Percentiles rank a stretch among this genome's conserved stretches.
Conservation (phyloP, 2,888 invertebrate genomes). For the Panzeria rudis region DNA sequence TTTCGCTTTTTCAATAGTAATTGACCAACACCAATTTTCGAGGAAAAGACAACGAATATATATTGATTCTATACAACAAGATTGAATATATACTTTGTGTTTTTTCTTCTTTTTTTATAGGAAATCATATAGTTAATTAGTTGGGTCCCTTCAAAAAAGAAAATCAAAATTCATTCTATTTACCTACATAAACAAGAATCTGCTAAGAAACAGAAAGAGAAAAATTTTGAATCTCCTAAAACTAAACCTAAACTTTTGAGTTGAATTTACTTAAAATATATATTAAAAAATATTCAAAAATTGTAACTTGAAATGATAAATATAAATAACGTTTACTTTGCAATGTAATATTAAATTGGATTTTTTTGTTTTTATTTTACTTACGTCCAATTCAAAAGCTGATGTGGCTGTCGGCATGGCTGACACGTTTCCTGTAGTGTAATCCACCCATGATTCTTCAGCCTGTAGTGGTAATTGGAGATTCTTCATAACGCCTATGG, state of each 20-base stretch:
- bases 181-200: slow-evolving; percentile 27
- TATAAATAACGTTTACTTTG: slow-evolving; percentile 46
- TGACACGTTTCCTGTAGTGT: slow-evolving; percentile 91
- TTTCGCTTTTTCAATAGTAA: slow-evolving; percentile 14
- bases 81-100: slow-evolving; percentile 66
- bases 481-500: slow-evolving; percentile 94
- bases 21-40: slow-evolving; percentile 57
- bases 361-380: slow-evolving; percentile 72
- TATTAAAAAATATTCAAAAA: slow-evolving; percentile 20
- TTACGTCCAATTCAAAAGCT: slow-evolving; percentile 84
- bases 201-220: not conserved
- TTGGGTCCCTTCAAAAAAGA: slow-evolving; percentile 28
- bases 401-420: slow-evolving; percentile 87
- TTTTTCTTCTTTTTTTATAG: slow-evolving; percentile 31
- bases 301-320: slow-evolving; percentile 38
- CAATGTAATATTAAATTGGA: slow-evolving; percentile 15
- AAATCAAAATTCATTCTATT: slow-evolving; percentile 42
- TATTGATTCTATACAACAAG: slow-evolving; percentile 13
- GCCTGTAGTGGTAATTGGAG: slow-evolving; percentile 94
- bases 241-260: slow-evolving; percentile 8
- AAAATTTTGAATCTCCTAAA: slow-evolving; percentile 26
- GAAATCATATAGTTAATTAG: not conserved
- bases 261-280: slow-evolving; percentile 23
- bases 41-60: slow-evolving; percentile 23
- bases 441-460: slow-evolving; percentile 95